phyloP scores from a whole-genome alignment of 2,797 vertebrate species.

The Leuciscus waleckii region DNA sequence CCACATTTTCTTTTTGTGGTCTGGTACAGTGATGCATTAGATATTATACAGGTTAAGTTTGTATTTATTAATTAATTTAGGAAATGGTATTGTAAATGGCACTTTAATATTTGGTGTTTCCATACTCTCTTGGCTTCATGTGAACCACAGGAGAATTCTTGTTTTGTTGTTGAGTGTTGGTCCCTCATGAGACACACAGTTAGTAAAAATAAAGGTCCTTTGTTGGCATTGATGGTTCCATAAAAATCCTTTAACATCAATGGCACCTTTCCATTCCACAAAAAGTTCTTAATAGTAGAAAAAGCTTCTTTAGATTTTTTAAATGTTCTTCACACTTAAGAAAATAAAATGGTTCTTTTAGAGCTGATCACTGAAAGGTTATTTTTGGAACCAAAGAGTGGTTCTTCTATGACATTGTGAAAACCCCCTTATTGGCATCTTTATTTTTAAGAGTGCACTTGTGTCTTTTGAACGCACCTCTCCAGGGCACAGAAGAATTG shows the following conservation, averaged over 20 bases:
- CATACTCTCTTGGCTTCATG: neutral
- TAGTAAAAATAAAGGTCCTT: neutral
- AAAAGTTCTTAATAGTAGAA: too few species aligned
- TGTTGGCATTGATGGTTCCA: neutral
- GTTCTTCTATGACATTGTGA: too few species aligned
- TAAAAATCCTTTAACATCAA: neutral
- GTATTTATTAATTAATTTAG: too few species aligned
- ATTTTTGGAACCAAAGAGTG: too few species aligned
- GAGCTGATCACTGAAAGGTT: too few species aligned
- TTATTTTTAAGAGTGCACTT: too few species aligned
- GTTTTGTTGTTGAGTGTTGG: slow-evolving; percentile 20
- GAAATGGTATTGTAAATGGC: neutral
- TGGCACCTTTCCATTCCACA: neutral
- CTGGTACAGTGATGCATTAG: neutral
- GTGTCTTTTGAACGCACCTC: slow-evolving; percentile 9
- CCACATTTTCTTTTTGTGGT: neutral
- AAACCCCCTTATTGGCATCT: too few species aligned
- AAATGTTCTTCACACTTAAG: too few species aligned
- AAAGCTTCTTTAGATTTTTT: too few species aligned
- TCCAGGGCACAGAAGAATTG: neutral
- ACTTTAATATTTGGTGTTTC: neutral
- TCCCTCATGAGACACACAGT: neutral
- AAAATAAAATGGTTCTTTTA: too few species aligned
- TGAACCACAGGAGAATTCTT: slow-evolving; percentile 10
- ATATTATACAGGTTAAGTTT: neutral